Base-by-base conservation (phyloP, 2,797 vertebrate species). In the Perodicticus potto region DNA sequence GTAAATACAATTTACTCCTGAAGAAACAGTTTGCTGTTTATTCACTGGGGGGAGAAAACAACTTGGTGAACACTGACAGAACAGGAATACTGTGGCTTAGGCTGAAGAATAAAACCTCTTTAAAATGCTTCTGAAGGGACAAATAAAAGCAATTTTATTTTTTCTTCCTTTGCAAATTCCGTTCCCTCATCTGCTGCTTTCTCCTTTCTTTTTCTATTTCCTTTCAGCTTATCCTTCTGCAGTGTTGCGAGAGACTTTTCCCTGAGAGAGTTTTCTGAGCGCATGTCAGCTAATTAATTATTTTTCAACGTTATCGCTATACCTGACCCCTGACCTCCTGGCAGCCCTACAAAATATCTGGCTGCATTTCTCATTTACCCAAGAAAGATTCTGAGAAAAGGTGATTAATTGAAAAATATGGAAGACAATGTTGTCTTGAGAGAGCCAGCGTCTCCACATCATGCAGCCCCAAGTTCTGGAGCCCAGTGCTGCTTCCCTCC, bases 241-340 rank as follows among this genome's bases (percentile, higher is more conserved):
- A 93, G 94, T 95, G 76, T 97, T 97, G 92, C 94, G 97, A 93
- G 77, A 93, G 70, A 76, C 89, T 93, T 96, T 97, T 97, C 97
- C 95, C 98, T 97, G 96, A 98, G 95, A 96, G 96, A 97, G 92
- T 98, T 97, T 98, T 93, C 95, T 84, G 94, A 94, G 77, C 97
- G 96, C 96, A 97, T 97, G 89, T 95, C 96, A 98, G 86, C 90
- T 97, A 97, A 98, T 98, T 98, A 98, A 97, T 98, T 98, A 98
- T 97, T 98, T 98, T 98, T 98, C 81, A 97, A 87, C 92, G 97
- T 96, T 53, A 92, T 96, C 98, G 98, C 97, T 98, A 93, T 96
- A 95, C 77, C 61, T 95, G 94, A 98, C 96, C 95, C 98, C 96
- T 97, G 96, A 98, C 96, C 97, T 96, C 95, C 94, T 98, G 97